phyloP scores from a whole-genome alignment of 92 coral and sea anemone genomes.

The Epizoanthus scotinus region DNA sequence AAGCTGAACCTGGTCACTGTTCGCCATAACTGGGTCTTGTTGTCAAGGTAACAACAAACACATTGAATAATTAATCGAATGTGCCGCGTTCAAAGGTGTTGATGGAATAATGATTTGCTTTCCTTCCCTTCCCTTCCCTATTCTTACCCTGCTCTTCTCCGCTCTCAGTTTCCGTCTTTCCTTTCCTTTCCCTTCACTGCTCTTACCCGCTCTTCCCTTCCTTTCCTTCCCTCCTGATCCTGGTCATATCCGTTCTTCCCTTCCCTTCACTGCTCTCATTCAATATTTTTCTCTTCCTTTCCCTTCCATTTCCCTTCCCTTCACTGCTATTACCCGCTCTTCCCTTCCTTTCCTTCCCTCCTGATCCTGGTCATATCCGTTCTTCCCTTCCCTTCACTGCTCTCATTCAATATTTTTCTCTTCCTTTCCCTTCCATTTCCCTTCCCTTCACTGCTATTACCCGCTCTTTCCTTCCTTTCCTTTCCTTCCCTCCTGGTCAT shows the following conservation, averaged over 20 bases:
- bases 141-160: neutral
- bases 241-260: too few relatives aligned
- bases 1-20: too few relatives aligned
- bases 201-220: too few relatives aligned
- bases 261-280: too few relatives aligned
- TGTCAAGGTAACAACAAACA: slow-evolving; percentile 4
- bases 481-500: neutral
- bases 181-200: neutral
- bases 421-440: neutral
- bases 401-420: neutral
- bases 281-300: too few relatives aligned
- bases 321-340: neutral
- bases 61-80: slow-evolving; percentile 10
- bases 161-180: too few relatives aligned
- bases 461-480: neutral
- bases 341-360: neutral
- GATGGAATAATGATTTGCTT: too few relatives aligned
- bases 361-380: too few relatives aligned
- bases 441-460: neutral
- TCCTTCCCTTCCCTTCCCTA: neutral
- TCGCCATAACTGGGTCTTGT: too few relatives aligned
- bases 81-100: neutral
- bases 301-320: neutral
- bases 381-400: neutral
- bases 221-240: too few relatives aligned